Evolutionary conservation across 2,888 invertebrate genomes (phyloP), one percentile per base, ranked within the genome.

Genomic region (Tinea semifulvella): DNA sequence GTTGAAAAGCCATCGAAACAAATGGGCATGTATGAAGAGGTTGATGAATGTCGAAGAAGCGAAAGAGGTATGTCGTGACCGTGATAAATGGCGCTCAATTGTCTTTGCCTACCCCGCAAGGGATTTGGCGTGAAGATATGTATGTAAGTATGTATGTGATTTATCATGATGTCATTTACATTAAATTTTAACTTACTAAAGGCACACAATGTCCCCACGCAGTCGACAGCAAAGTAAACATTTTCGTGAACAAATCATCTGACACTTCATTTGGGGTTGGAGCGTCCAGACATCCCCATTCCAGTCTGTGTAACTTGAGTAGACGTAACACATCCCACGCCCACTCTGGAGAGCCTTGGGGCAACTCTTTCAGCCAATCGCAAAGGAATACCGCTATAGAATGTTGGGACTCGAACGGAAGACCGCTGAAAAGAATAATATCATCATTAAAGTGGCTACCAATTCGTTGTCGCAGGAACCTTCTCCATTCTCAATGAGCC

Each of bases 131-230:
- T n/a, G n/a, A n/a, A n/a, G n/a, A n/a, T n/a, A n/a, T n/a, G n/a
- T n/a, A n/a, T n/a, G n/a, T n/a, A n/a, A n/a, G n/a, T n/a, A n/a
- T n/a, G n/a, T n/a, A n/a, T n/a, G n/a, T n/a, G n/a, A n/a, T n/a
- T n/a, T n/a, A n/a, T n/a, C n/a, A n/a, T n/a, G n/a, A n/a, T n/a
- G n/a, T n/a, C n/a, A n/a, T n/a, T n/a, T n/a, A n/a, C n/a, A n/a
- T n/a, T n/a, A n/a, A 22, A 22, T 7, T 22, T 22, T 22, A 17
- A 36, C 67, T 61, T n/a, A 77, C 79, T 59, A 75, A 46, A 1
- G 81, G 82, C 48, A 81, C 57, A 19, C 63, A 70, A 52, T 79
- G 73, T 31, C 81, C 80, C 75, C 77, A 77, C 0, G 67, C 59
- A 0, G 60, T 65, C 0, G 70, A 50, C 13, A 76, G 49, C 45